Conservation (phyloP, 2,113 vertebrate species). For the Beaufortia kweichowensis region DNA sequence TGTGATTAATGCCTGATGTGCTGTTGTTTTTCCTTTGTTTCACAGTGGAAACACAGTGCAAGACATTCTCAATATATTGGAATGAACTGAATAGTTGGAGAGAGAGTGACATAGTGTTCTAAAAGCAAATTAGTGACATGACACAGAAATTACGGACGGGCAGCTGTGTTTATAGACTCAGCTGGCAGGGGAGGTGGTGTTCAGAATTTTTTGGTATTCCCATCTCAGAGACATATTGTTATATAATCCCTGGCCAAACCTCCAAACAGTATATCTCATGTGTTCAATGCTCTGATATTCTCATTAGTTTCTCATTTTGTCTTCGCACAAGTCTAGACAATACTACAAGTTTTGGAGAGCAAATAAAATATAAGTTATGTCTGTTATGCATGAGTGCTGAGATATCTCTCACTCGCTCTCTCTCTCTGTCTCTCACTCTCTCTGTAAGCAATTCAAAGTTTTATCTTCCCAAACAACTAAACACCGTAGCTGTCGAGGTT, state of each 20-base stretch:
- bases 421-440: no score
- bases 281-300: constrained; percentile 21
- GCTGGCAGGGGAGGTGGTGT: constrained; percentile 3
- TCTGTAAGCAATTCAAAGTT: no score
- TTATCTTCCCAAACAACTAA: no score
- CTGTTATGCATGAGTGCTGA: background rate
- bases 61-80: background rate
- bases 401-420: no score
- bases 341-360: background rate
- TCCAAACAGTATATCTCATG: background rate
- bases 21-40: background rate
- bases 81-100: constrained; percentile 6
- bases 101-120: background rate
- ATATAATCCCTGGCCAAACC: background rate
- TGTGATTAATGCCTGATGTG: constrained; percentile 13
- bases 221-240: background rate
- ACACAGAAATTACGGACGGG: background rate
- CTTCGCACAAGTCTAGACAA: constrained; percentile 12
- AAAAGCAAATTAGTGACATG: constrained; percentile 8
- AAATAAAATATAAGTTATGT: background rate
- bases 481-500: no score
- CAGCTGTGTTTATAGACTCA: background rate
- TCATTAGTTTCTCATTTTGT: background rate
- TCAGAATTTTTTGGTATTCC: background rate
- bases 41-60: background rate